phyloP scores from a whole-genome alignment of 2,888 invertebrate species.

The Tetramorium bicarinatum region DNA sequence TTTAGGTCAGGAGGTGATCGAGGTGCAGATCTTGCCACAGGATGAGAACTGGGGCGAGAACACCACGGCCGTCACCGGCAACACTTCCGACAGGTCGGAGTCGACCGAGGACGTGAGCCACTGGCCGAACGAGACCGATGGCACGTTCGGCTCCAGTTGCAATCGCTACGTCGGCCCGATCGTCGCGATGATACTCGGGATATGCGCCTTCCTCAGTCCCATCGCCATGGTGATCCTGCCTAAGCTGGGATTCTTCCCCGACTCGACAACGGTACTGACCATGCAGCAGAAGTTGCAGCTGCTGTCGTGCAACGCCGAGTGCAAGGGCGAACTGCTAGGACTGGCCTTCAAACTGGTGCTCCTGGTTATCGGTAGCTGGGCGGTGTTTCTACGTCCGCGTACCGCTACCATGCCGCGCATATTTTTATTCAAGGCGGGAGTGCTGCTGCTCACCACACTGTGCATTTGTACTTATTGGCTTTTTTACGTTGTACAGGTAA shows the following conservation, averaged over 20 bases:
- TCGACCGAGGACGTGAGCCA: slow-evolving; percentile 96
- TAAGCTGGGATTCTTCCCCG: slow-evolving; percentile 94
- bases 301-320: slow-evolving; percentile 96
- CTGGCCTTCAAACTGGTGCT: slow-evolving; percentile 96
- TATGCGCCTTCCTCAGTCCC: slow-evolving; percentile 96
- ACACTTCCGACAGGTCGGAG: slow-evolving; percentile 98
- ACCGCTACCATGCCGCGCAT: slow-evolving; percentile 96
- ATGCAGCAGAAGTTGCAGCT: slow-evolving; percentile 91
- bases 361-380: slow-evolving; percentile 96
- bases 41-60: slow-evolving; percentile 99
- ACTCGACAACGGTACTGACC: slow-evolving; percentile 89
- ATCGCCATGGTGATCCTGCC: slow-evolving; percentile 98
- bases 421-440: slow-evolving; percentile 95
- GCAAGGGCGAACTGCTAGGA: slow-evolving; percentile 97
- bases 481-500: slow-evolving; percentile 96
- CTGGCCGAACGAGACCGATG: slow-evolving; percentile 92
- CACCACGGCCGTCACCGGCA: slow-evolving; percentile 98
- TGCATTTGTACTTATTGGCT: slow-evolving; percentile 99
- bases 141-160: slow-evolving; percentile 91
- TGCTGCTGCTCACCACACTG: slow-evolving; percentile 95
- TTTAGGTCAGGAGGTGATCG: slow-evolving; percentile 96
- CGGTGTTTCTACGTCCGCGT: slow-evolving; percentile 94
- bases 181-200: slow-evolving; percentile 92
- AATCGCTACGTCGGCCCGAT: slow-evolving; percentile 94
- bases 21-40: slow-evolving; percentile 98